Base-by-base conservation (phyloP, 2,797 vertebrate species). In the Acropternis orthonyx region DNA sequence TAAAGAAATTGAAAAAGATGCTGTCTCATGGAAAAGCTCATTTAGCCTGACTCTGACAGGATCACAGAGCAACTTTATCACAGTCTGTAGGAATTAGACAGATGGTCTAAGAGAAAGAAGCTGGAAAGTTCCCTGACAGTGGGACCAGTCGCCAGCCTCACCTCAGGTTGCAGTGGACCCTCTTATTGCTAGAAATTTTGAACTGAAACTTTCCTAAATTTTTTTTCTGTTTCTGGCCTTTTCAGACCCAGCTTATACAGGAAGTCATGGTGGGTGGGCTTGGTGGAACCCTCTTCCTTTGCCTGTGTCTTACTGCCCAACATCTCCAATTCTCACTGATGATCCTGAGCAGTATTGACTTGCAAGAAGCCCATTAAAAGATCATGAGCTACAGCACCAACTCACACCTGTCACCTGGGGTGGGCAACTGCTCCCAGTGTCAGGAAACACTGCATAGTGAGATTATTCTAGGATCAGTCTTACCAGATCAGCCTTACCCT, bases 1-100 rank as follows among this genome's bases (percentile, higher is more conserved):
- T 94, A 90, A 93, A 96, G 92, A 90, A 84, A 95, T 88, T 93
- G 67, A 85, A 95, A 96, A 94, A 93, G 58, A 76, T 92, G 73
- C 76, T 88, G 63, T 36, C 62, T 91, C 82, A 76, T 71, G 67
- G 77, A 82, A 96, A 92, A 92, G 27, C 59, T 91, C 83, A 65
- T 96, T 95, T 94, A 93, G 67, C 37, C 12, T 86, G 82, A 61
- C 74, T 90, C 82, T 28, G 73, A 89, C 9, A 6, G 39, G 54
- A 89, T 77, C 82, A 78, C 4, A 5, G 36, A 66, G 18, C 36
- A 81, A 86, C 69, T 96, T 93, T 51, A 89, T 92, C 86, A 93
- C 43, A 55, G 65, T 80, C 86, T 48, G 24, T 43, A 80, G 54
- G 68, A 94, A 96, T 74, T 67, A 78, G 41, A 59, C 44, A 84